Evolutionary conservation across 2,113 vertebrate species (phyloP).

Genomic region (Paracanthobrama guichenoti): DNA sequence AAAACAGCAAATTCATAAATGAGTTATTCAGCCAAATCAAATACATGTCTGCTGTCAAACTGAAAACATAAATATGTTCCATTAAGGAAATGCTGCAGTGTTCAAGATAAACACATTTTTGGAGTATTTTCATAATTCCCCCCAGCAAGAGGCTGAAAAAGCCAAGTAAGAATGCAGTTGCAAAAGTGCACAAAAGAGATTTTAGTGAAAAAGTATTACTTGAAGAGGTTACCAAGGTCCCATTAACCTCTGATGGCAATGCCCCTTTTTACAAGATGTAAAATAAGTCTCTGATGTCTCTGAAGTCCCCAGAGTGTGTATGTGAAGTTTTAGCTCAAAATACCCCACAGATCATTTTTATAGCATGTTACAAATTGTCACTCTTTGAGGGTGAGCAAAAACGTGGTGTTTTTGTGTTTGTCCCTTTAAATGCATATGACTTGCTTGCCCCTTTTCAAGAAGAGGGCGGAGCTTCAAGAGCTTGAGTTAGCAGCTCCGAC

Average conservation of each 20-base stretch:
- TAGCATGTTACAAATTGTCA: too few species aligned
- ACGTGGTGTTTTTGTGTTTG: too few species aligned
- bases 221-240: neutral
- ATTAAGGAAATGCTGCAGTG: neutral
- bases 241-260: neutral
- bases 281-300: too few species aligned
- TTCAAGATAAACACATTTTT: conserved; percentile 17
- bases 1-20: conserved; percentile 5
- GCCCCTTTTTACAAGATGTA: too few species aligned
- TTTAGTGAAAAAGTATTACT: neutral
- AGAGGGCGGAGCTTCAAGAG: too few species aligned
- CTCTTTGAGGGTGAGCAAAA: too few species aligned
- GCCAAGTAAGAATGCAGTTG: neutral
- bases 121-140: neutral
- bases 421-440: too few species aligned
- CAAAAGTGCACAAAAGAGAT: neutral
- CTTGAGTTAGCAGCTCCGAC: too few species aligned
- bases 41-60: neutral
- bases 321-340: too few species aligned
- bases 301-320: too few species aligned
- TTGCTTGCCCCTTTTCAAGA: too few species aligned
- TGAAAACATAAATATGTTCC: neutral
- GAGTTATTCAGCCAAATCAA: conserved; percentile 19
- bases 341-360: too few species aligned
- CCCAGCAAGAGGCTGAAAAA: neutral